Evolutionary conservation across 1,140 invertebrate species (phyloP), one percentile per base, ranked within the genome.

Genomic region (Atopsyche davidsoni): DNA sequence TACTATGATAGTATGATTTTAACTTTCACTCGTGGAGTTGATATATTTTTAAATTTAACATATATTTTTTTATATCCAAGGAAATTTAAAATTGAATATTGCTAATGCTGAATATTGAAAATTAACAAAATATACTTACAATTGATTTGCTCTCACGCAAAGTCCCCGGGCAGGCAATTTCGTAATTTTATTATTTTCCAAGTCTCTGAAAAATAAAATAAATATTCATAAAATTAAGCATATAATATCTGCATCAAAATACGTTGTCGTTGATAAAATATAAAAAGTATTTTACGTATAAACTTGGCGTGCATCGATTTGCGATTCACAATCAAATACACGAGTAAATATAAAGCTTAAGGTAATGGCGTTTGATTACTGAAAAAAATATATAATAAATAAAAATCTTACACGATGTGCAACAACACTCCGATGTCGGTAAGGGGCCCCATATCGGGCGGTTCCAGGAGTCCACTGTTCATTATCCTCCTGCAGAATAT

Each of bases 151-250:
- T 32, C 51, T 14, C 2, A 58, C 55, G 3, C 51, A 42, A 35
- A 58, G 38, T 10, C 55, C 32, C 18, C 46, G 32, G 16, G 34
- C 47, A 18, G 22, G 19, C 14, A 58, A 31, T 28, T 53, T 51
- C 23, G 42, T 14, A 4, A 58, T 31, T 38, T 53, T 53, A 46
- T 58, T 58, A 14, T 48, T 39, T 28, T 58, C 55, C 31, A 58
- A 43, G 39, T 58, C 55, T 21, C 55, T 58, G 32, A 40, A 52
- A 56, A 1, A 39, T 23, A 31, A 18, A 36, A 17, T 19, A 17
- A 18, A 46, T 19, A 39, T 22, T 35, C 18, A 38, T 14, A 16
- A 6, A 19, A 6, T 43, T 14, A 43, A n/a, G 14, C 11, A 2
- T 13, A 36, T 31, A 32, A 18, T 3, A 35, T 4, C 22, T 36